Conservation (phyloP, 30 jellyfish, hydroid and myxozoan genomes). For the Aurelia sp. region DNA sequence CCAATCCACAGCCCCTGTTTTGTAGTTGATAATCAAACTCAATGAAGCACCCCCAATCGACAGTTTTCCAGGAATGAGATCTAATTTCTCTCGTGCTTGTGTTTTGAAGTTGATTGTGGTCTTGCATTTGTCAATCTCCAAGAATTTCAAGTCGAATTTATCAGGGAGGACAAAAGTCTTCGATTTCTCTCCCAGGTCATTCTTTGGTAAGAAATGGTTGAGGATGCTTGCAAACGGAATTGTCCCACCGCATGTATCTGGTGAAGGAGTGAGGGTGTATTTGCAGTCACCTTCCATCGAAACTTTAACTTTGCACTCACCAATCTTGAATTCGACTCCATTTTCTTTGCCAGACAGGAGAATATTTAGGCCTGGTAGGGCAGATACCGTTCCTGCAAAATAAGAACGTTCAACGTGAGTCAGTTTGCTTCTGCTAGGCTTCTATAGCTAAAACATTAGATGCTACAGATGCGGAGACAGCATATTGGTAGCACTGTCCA, state of each 20-base stretch:
- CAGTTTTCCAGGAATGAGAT: slow-evolving; percentile 60
- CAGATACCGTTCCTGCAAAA: neutral
- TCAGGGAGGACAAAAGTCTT: slow-evolving; percentile 70
- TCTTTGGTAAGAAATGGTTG: slow-evolving; percentile 61
- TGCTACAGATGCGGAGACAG: no score
- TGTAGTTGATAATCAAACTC: slow-evolving; percentile 40
- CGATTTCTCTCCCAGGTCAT: slow-evolving; percentile 62
- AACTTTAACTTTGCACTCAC: slow-evolving; percentile 57
- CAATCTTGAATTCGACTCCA: slow-evolving; percentile 63
- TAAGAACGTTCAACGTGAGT: neutral
- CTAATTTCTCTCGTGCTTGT: slow-evolving; percentile 49
- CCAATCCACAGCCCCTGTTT: slow-evolving; percentile 73
- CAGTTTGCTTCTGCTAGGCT: no score
- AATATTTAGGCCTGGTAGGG: slow-evolving; percentile 42
- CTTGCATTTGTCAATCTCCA: slow-evolving; percentile 68
- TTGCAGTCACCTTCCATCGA: slow-evolving; percentile 60
- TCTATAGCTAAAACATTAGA: no score
- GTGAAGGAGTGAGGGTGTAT: slow-evolving; percentile 48
- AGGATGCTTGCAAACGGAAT: slow-evolving; percentile 57
- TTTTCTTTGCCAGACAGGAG: slow-evolving; percentile 38
- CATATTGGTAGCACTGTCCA: no score
- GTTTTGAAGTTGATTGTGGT: slow-evolving; percentile 37
- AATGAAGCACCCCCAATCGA: slow-evolving; percentile 55
- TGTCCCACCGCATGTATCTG: slow-evolving; percentile 61
- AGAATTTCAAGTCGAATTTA: slow-evolving; percentile 45